Base-by-base conservation (phyloP, 2,113 vertebrate genomes). In the Dunckerocampus dactyliophorus region DNA sequence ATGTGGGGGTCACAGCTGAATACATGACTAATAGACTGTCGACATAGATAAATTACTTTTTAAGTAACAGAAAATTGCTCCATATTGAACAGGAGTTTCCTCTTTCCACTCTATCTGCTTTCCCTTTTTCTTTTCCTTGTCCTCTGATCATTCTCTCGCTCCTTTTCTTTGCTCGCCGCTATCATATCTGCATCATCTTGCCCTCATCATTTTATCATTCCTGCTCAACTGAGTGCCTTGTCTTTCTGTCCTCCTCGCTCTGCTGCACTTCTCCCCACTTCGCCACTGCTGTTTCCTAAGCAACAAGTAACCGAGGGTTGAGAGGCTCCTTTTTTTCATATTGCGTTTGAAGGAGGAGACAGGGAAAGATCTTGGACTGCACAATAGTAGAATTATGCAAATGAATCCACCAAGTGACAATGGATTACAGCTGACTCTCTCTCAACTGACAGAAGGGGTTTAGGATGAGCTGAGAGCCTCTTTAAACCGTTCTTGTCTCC, bases 11-110 rank as follows among this genome's bases (percentile, higher is more conserved):
- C 75, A 87, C 85, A 87, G 74, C 83, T 59, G 45, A 84, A 76
- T 78, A 80, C 84, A 79, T 87, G 82, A 87, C 88, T 89, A 89
- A 90, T 89, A 87, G 87, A 82, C 85, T 88, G 88, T 88, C 81
- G 81, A 85, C 84, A 78, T 77, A 84, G 89, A 90, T 89, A 89
- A 86, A 90, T 87, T 43, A 82, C 87, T 84, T 85, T 90, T 89
- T 88, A 89, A 90, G 84, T 79, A 82, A 89, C 78, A 85, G 80
- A 88, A 89, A 88, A 90, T 89, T 88, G 86, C 84, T 80, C 78
- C 50, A 74, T 75, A 80, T 70, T 84, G 73, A 85, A 80, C 82
- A 77, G 74, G 74, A 71, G 84, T 85, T 88, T 85, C 84, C 80
- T 76, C 65, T 76, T 64, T 47, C 74, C 74, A 66, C 54, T 75